A percentile compares a stretch with the other conserved stretches of the same genome.
phyloP scores from a whole-genome alignment of 2,113 vertebrate genomes.

The Lynx canadensis region DNA sequence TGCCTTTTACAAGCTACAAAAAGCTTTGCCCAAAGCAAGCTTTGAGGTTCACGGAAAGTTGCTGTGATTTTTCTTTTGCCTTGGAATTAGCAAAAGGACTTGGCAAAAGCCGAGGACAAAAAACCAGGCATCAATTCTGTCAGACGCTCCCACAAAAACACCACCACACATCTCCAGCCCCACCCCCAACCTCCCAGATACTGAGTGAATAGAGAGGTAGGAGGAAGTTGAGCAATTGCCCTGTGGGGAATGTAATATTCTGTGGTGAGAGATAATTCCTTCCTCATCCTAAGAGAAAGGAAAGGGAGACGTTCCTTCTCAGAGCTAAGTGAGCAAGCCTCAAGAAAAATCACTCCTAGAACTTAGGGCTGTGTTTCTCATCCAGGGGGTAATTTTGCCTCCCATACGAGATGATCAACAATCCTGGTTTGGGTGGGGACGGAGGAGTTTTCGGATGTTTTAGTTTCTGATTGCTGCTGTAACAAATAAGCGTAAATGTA shows the following conservation, averaged over 20 bases:
- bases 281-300: background rate
- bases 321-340: background rate
- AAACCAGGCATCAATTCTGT: background rate
- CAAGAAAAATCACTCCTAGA: slow-evolving; percentile 11
- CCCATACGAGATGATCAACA: background rate
- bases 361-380: background rate
- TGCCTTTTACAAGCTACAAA: background rate
- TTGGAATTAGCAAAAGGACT: background rate
- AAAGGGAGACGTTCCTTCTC: background rate
- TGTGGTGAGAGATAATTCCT: background rate
- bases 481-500: background rate
- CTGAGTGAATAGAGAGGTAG: background rate
- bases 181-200: background rate
- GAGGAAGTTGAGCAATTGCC: slow-evolving; percentile 51
- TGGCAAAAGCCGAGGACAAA: background rate
- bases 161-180: background rate
- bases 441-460: background rate
- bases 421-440: background rate
- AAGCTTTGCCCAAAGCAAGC: background rate
- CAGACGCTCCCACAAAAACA: background rate
- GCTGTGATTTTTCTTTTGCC: background rate
- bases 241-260: background rate
- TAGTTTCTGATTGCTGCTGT: background rate
- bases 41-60: slow-evolving; percentile 1
- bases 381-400: background rate